Base-by-base conservation (phyloP, 2,888 invertebrate genomes). In the Polydrusus tereticollis region DNA sequence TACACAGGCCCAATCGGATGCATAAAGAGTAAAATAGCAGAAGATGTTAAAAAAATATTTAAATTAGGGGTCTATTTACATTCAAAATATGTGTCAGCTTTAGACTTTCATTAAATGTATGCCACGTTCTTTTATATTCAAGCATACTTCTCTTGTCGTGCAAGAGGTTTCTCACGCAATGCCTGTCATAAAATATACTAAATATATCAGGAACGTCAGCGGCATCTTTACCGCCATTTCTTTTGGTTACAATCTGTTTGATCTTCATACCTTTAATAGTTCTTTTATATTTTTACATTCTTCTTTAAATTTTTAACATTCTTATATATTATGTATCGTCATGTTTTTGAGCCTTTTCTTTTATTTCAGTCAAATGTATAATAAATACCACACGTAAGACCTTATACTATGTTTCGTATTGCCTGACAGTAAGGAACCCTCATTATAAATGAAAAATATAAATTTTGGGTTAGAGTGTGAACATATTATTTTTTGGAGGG, bases 191-290 rank as follows among this genome's bases (percentile, higher is more conserved):
- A 55, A 55, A 55, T 55, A 29, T 55, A 29, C 29, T 18, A 55
- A 55, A 55, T 55, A 29, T 55, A 29, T 55, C 29, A 29, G 29
- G 10, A 16, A 55, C 16, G 8, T 55, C 29, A 55, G 29, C 29
- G 52, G 52, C 29, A 29, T 55, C 29, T 55, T 55, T 29, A 29
- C 29, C 8, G 29, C 29, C 14, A 55, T 55, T 55, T 55, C 29
- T 55, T 55, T 55, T 55, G 29, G 52, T 55, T 29, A 29, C 52
- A 10, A 14, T 29, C 52, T 33, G 29, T 55, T 29, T 55, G 52
- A 55, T 55, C 52, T 55, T 29, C 52, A 55, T 55, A 29, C 16
- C 52, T 29, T 29, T 18, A 55, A 29, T 55, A 14, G 10, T 33
- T 16, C 29, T 55, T 29, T 55, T 29, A 10, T 29, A 14, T 29